Base-by-base conservation (phyloP, 2,797 vertebrate species). In the Rallus crepitans region DNA sequence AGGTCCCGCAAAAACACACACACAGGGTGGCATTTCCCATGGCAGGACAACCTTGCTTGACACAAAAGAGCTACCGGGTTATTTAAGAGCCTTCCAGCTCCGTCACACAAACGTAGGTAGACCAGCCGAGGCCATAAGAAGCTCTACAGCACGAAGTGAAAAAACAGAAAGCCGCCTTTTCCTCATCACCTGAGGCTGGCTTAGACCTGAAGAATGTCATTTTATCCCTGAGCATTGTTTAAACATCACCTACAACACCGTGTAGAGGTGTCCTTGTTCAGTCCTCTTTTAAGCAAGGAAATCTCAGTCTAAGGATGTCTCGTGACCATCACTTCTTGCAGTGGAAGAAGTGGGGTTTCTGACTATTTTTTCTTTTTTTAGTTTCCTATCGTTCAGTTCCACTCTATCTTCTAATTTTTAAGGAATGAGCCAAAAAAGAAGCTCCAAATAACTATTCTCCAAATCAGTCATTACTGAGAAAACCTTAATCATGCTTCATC, bases 381-480 rank as follows among this genome's bases (percentile, higher is more conserved):
- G 7, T 23, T 64, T 66, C 47, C 23, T 40, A 3, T 66, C 42
- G 57, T 89, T 77, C 52, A 18, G 45, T 60, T 79, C 71, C 52
- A 14, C 42, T 11, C 63, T 71, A 5, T 42, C 88, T 68, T 56
- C 80, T 35, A 15, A 70, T 82, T 82, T 84, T 71, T 73, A 55
- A 55, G 45, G 37, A 70, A 56, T 0, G 6, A 87, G 68, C 56
- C 28, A 40, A 48, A 76, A 82, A 57, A 90, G 90, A 85, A 85
- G 53, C 87, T 92, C 68, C 90, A 79, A 87, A 87, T 72, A 83
- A 76, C 83, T 77, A 6, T n/a, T 35, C 66, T 47, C 57, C 72
- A 71, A 59, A 90, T 90, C 71, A 92, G 81, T 72, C 92, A 61
- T 89, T 82, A 80, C 1, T 76, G 72, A 89, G 66, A 48, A 76